Conservation (phyloP, 53 echinoderm and acorn worm genomes). For the Astropecten irregularis region DNA sequence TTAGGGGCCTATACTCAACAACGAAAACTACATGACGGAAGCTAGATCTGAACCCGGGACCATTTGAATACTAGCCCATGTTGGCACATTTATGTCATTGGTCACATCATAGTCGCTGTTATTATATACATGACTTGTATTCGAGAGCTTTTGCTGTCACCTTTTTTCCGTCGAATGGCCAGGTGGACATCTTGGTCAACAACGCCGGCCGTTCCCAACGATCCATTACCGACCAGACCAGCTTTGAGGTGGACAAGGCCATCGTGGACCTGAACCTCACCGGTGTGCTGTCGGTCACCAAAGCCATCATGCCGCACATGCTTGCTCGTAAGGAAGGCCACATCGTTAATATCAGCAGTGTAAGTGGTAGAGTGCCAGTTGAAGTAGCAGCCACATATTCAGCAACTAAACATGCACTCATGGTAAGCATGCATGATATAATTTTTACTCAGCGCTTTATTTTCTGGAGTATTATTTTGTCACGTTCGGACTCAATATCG, state of each 20-base stretch:
- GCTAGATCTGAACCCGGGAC: too few relatives aligned
- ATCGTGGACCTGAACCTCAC: conserved; percentile 71
- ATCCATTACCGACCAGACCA: conserved; percentile 61
- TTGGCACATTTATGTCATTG: too few relatives aligned
- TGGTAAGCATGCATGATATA: conserved; percentile 68
- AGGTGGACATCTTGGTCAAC: conserved; percentile 90
- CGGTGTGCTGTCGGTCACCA: conserved; percentile 81
- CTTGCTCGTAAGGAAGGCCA: conserved; percentile 66
- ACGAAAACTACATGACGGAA: too few relatives aligned
- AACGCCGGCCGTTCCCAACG: conserved; percentile 88
- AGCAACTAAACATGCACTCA: conserved; percentile 86
- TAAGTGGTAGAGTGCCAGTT: conserved; percentile 66
- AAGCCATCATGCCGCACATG: conserved; percentile 85
- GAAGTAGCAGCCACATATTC: conserved; percentile 71
- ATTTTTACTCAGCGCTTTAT: too few relatives aligned
- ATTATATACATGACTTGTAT: too few relatives aligned
- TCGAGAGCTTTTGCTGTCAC: too few relatives aligned
- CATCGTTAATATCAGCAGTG: conserved; percentile 89
- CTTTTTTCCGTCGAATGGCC: background rate
- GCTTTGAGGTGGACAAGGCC: conserved; percentile 69
- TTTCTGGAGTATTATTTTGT: too few relatives aligned
- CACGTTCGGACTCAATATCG: too few relatives aligned
- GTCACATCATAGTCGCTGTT: too few relatives aligned
- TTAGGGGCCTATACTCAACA: too few relatives aligned
- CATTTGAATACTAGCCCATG: too few relatives aligned